Evolutionary conservation across 2,113 vertebrate species (phyloP).

Genomic region (Phylloscopus whistleri): DNA sequence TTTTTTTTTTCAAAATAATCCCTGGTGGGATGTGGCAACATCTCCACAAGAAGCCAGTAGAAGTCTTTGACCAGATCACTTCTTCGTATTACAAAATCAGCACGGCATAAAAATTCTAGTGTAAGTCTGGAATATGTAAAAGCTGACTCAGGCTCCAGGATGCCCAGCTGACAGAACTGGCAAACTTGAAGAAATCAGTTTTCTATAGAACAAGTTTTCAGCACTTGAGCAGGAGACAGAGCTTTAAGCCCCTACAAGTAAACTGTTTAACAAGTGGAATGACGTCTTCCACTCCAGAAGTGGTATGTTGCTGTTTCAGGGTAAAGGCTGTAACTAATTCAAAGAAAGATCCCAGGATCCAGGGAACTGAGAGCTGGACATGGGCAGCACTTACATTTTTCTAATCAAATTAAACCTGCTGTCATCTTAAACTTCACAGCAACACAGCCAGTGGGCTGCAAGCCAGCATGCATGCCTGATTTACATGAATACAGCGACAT

Average conservation of each 20-base stretch:
- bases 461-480: accelerated
- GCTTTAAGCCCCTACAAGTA: neutral
- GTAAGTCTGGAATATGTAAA: neutral
- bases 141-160: neutral
- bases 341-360: accelerated
- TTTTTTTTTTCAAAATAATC: neutral
- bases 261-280: neutral
- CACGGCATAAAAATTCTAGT: neutral
- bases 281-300: neutral
- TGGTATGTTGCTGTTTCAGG: neutral
- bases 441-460: neutral
- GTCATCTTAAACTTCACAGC: no score
- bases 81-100: neutral
- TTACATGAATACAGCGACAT: neutral
- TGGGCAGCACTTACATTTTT: accelerated
- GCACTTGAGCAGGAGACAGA: neutral
- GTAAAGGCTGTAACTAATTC: neutral
- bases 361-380: neutral
- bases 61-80: neutral
- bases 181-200: neutral
- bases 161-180: neutral
- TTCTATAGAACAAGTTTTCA: neutral
- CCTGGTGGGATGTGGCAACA: neutral
- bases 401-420: neutral
- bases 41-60: neutral